Percentiles rank a stretch among this genome's conserved stretches.
phyloP scores from a whole-genome alignment of 2,888 invertebrate species.

The Netelia fuscicornis region DNA sequence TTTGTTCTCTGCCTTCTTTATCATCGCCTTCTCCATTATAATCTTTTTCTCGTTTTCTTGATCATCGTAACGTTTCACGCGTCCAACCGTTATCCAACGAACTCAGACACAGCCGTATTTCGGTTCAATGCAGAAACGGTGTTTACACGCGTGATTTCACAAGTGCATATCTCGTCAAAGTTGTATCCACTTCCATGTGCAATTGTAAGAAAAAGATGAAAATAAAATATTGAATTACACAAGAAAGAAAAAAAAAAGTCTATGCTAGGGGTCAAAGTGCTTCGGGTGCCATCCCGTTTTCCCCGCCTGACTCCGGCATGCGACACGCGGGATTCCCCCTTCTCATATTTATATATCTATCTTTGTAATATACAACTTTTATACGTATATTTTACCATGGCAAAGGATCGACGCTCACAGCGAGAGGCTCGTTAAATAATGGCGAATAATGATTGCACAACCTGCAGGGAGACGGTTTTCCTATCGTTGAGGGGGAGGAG shows the following conservation, averaged over 20 bases:
- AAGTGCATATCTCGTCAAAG: slow-evolving; percentile 16
- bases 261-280: slow-evolving; percentile 55
- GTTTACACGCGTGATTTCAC: slow-evolving; percentile 16
- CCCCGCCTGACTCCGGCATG: slow-evolving; percentile 4
- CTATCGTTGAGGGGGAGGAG: slow-evolving; percentile 19
- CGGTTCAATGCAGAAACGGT: slow-evolving; percentile 57
- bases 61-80: slow-evolving; percentile 21
- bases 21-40: slow-evolving; percentile 15
- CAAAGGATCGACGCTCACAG: neutral
- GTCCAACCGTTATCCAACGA: slow-evolving; percentile 41
- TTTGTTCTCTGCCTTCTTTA: neutral
- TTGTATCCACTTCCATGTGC: slow-evolving; percentile 5
- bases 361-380: neutral
- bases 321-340: slow-evolving; percentile 24
- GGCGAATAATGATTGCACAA: slow-evolving; percentile 63
- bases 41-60: slow-evolving; percentile 1
- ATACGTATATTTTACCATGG: slow-evolving; percentile 24
- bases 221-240: neutral
- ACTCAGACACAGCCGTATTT: slow-evolving; percentile 27
- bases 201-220: slow-evolving; percentile 11
- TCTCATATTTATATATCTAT: neutral
- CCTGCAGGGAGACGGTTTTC: slow-evolving; percentile 47
- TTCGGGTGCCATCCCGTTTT: slow-evolving; percentile 57
- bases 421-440: slow-evolving; percentile 51
- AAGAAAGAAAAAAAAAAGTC: slow-evolving; percentile 6